Base-by-base conservation (phyloP, 2,113 vertebrate species). In the Platysteira castanea region DNA sequence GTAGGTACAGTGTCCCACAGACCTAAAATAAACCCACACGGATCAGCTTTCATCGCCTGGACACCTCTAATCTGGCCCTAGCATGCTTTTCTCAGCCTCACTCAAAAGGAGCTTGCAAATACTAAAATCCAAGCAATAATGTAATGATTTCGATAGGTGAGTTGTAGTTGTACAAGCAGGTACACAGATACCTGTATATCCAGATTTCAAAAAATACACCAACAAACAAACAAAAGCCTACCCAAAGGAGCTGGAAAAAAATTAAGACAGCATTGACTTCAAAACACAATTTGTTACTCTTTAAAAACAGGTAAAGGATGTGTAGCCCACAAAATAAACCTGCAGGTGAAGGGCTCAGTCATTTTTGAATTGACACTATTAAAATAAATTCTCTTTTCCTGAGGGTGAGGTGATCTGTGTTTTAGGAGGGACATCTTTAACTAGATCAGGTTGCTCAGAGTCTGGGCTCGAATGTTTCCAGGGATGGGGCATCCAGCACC, bases 1-100 rank as follows among this genome's bases (percentile, higher is more conserved):
- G 97, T 97, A 96, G 7, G 97, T 96, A 84, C 37, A 4, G 60
- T 42, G 52, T 42, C 89, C 71, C 54, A 24, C 54, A 60, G 68
- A 67, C 52, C 84, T 69, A 39, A 87, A 83, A 79, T 67, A 92
- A 86, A 80, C 80, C 50, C 10, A 10, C 35, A 19, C 28, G 9
- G 39, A 78, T 94, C 68, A 30, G 41, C 63, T 96, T 82, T 54
- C 84, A 13, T 82, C 16, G 33, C 73, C 47, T 67, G 17, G 16
- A 41, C n/a, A 2, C 61, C 89, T 88, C 59, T 52, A 9, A 33
- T 57, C 69, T 85, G 76, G 37, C 80, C 35, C 57, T n/a, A 50
- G 82, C 11, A 1, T 13, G 33, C 44, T 10, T 70, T 80, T 75
- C 28, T 61, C 47, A 63, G 61, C 59, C 65, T 68, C 30, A 1